Conservation (phyloP, 2,113 vertebrate genomes). For the Burhinus oedicnemus region DNA sequence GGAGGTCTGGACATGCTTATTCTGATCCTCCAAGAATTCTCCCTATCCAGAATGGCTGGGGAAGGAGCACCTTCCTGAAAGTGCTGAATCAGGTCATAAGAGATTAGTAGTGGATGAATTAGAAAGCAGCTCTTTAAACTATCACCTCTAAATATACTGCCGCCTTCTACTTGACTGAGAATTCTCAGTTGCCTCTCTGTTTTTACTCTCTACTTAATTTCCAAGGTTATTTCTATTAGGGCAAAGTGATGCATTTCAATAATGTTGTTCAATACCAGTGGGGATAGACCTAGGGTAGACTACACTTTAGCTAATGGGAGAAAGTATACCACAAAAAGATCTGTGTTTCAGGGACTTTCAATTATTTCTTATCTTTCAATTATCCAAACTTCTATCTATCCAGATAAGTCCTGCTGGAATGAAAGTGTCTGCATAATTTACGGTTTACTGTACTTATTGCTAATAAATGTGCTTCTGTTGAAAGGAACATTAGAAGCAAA, state of each 20-base stretch:
- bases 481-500: background rate
- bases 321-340: background rate
- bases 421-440: background rate
- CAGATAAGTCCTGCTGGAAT: background rate
- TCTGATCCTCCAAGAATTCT: background rate
- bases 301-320: background rate
- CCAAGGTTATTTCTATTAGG: background rate
- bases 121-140: background rate
- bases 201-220: background rate
- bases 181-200: background rate
- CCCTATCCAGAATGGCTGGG: background rate
- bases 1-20: background rate
- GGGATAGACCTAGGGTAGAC: background rate
- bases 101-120: background rate
- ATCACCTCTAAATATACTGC: background rate
- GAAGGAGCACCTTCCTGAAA: background rate
- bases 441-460: background rate
- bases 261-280: background rate
- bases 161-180: background rate
- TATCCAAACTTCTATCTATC: background rate
- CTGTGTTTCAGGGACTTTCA: background rate
- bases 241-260: background rate
- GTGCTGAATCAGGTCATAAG: background rate
- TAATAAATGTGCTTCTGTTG: background rate
- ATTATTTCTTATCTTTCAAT: slow-evolving; percentile 26